These are phyloP conservation scores for Macrotis lagotis DNA, from an alignment of 2,113 vertebrate species.

Conservation along the genomic window DNA sequence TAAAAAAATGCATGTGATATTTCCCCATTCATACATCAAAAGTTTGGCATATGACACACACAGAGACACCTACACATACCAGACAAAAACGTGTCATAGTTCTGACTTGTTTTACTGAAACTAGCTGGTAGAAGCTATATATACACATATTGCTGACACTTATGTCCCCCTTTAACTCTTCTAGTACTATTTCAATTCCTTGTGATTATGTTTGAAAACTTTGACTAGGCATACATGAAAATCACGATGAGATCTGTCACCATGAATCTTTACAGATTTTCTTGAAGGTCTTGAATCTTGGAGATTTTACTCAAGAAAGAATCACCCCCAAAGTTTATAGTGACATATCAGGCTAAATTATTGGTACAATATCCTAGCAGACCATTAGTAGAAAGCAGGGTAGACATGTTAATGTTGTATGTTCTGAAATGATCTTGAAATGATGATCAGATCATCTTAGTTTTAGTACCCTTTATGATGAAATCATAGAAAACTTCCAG, in stretches of 20 bases:
- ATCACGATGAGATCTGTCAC: background rate
- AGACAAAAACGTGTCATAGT: background rate
- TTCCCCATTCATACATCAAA: background rate
- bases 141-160: background rate
- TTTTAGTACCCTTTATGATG: background rate
- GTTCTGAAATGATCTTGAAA: background rate
- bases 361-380: background rate
- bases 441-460: background rate
- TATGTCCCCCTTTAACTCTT: too few relatives aligned
- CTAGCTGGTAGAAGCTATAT: background rate
- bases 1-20: background rate
- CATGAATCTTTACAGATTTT: background rate
- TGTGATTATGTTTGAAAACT: too few relatives aligned
- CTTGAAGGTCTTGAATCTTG: background rate
- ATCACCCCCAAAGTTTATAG: background rate
- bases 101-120: background rate
- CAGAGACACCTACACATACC: background rate
- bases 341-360: background rate
- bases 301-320: background rate
- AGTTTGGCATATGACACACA: background rate
- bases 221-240: background rate
- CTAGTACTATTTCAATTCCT: too few relatives aligned
- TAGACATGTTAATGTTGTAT: background rate
- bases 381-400: background rate
- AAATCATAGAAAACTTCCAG: background rate